Evolutionary conservation across 2,888 invertebrate species (phyloP).

Genomic region (Nycteola revayana): DNA sequence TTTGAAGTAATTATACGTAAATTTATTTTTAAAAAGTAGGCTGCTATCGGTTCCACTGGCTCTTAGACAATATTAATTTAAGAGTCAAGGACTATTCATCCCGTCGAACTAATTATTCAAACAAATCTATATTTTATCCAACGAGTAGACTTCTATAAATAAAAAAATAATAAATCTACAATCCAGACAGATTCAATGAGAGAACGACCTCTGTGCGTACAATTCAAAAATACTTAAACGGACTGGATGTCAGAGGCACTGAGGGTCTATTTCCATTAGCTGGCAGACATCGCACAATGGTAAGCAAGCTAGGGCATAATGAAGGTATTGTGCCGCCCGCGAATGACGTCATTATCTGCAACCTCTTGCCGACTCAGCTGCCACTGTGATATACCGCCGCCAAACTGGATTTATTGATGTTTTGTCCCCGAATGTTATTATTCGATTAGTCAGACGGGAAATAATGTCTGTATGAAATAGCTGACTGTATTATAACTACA

Average conservation of each 20-base stretch:
- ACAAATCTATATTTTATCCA: too few relatives aligned
- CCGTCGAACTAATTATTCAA: too few relatives aligned
- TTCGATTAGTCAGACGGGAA: constrained; percentile 31
- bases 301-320: constrained; percentile 72
- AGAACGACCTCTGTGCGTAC: constrained; percentile 5
- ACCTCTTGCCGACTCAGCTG: constrained; percentile 58
- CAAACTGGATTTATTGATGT: constrained; percentile 59
- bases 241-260: constrained; percentile 29
- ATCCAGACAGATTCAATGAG: too few relatives aligned
- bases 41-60: too few relatives aligned
- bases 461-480: too few relatives aligned
- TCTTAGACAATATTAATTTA: too few relatives aligned
- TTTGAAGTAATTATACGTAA: too few relatives aligned
- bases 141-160: too few relatives aligned
- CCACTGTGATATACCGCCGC: constrained; percentile 53
- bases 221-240: constrained; percentile 19
- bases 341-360: constrained; percentile 66
- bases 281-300: constrained; percentile 58
- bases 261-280: constrained; percentile 58
- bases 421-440: constrained; percentile 45
- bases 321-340: constrained; percentile 66
- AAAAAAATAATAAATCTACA: too few relatives aligned
- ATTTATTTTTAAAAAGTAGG: too few relatives aligned
- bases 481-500: too few relatives aligned
- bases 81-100: too few relatives aligned